Conservation (phyloP, 2,797 vertebrate species). For the Carcharodon carcharias region DNA sequence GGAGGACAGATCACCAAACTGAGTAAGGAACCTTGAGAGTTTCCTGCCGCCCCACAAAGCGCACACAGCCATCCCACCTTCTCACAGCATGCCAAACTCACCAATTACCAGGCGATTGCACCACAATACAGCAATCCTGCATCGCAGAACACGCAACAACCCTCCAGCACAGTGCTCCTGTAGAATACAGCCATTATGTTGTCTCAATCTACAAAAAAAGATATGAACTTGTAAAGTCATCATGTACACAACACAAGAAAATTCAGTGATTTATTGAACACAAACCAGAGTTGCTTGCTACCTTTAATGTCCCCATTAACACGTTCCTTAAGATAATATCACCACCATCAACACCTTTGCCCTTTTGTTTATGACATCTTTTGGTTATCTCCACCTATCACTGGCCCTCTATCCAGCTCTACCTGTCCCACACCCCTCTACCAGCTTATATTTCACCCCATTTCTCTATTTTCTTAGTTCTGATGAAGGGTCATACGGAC, state of each 20-base stretch:
- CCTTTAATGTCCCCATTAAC: no score
- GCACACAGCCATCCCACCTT: neutral
- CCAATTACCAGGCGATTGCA: neutral
- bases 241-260: neutral
- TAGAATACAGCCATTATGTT: neutral
- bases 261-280: neutral
- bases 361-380: no score
- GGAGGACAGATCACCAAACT: neutral
- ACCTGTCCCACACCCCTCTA: no score
- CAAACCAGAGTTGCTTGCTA: neutral
- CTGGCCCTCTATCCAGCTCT: no score
- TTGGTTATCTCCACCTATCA: no score
- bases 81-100: neutral
- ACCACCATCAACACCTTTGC: no score
- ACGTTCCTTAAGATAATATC: no score
- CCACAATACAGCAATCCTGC: neutral
- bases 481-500: no score
- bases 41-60: neutral
- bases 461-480: no score
- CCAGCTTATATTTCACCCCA: no score
- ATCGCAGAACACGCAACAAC: slow-evolving; percentile 11
- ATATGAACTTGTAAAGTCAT: neutral
- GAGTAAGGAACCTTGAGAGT: neutral
- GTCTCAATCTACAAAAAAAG: slow-evolving; percentile 11
- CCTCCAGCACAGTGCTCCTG: neutral